phyloP scores from a whole-genome alignment of 2,113 vertebrate species.

The Fregata magnificens region DNA sequence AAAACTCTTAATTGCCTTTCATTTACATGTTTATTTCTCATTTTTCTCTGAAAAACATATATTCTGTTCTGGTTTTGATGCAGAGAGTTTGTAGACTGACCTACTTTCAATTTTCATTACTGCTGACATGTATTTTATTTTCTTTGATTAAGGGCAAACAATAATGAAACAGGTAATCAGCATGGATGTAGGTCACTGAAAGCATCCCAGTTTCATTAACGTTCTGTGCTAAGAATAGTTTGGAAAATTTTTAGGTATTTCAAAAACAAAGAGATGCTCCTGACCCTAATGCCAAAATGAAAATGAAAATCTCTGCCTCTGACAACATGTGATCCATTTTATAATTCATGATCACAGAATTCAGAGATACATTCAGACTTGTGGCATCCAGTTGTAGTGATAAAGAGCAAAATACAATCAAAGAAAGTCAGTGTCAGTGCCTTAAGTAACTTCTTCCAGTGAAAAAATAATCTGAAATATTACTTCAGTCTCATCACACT shows the following conservation, averaged over 20 bases:
- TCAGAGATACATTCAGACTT: neutral
- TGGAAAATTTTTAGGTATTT: conserved; percentile 41
- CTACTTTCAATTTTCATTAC: conserved; percentile 58
- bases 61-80: conserved; percentile 41
- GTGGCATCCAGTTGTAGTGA: neutral
- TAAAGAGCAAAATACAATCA: neutral
- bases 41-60: conserved; percentile 14
- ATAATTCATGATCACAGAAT: neutral
- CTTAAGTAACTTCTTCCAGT: neutral
- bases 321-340: neutral
- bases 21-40: conserved; percentile 44
- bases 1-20: conserved; percentile 24
- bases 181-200: conserved; percentile 65
- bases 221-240: conserved; percentile 30
- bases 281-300: neutral
- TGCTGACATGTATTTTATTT: conserved; percentile 62
- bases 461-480: neutral
- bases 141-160: conserved; percentile 59
- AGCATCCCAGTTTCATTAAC: conserved; percentile 33
- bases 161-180: conserved; percentile 67
- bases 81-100: conserved; percentile 42
- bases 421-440: neutral
- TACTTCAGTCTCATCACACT: neutral
- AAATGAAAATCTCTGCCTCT: neutral
- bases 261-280: neutral